phyloP scores from a whole-genome alignment of 2,113 vertebrate genomes.

The Colius striatus region DNA sequence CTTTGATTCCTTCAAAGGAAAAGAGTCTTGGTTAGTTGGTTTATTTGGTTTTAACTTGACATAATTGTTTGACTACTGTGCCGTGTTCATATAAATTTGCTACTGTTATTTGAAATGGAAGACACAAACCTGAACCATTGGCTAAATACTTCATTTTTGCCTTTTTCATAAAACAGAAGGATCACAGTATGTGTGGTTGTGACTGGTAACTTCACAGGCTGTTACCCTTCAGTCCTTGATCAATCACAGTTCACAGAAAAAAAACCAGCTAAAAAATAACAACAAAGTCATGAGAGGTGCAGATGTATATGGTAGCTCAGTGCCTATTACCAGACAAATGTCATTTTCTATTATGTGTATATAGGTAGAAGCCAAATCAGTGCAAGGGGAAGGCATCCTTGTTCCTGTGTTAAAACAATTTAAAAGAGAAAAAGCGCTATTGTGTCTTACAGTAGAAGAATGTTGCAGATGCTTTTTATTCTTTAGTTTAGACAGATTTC shows the following conservation, averaged over 20 bases:
- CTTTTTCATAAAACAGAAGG: neutral
- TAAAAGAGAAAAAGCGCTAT: neutral
- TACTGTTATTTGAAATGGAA: neutral
- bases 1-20: neutral
- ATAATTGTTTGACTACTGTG: neutral
- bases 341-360: neutral
- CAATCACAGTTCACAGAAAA: neutral
- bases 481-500: neutral
- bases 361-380: neutral
- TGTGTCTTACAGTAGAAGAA: neutral
- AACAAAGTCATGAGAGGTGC: neutral
- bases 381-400: neutral
- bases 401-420: neutral
- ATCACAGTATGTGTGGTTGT: neutral
- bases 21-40: neutral
- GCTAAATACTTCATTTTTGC: neutral
- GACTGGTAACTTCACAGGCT: neutral
- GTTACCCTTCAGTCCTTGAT: neutral
- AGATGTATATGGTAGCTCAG: neutral
- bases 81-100: neutral
- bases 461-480: neutral
- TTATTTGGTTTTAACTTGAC: neutral
- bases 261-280: neutral
- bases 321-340: accelerated
- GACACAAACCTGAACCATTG: neutral